phyloP scores from a whole-genome alignment of 37 sponge, comb jelly and placozoan genomes.

The Petrosia ficiformis region DNA sequence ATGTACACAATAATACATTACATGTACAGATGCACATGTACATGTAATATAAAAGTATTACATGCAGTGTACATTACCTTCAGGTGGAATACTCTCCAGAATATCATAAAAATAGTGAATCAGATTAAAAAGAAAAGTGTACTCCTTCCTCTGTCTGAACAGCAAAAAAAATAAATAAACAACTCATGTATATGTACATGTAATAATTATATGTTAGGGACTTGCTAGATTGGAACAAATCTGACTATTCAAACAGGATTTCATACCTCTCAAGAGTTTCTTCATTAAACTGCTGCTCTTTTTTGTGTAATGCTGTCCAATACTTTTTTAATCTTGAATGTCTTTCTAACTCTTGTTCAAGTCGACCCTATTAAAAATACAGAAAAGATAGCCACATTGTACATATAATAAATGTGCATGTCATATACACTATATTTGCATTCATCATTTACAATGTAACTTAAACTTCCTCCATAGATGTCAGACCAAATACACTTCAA shows the following conservation, averaged over 20 bases:
- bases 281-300: constrained; percentile 62
- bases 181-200: constrained; percentile 6
- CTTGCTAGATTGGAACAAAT: too few species aligned
- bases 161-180: background rate
- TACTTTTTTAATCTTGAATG: constrained; percentile 68
- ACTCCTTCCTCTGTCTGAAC: constrained; percentile 47
- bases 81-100: constrained; percentile 10
- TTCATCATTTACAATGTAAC: too few species aligned
- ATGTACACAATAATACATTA: too few species aligned
- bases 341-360: constrained; percentile 61
- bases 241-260: background rate
- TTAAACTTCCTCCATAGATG: too few species aligned
- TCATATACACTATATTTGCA: too few species aligned
- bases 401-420: too few species aligned
- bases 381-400: background rate
- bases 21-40: background rate
- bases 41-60: too few species aligned
- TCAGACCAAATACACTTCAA: too few species aligned
- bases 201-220: too few species aligned
- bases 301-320: constrained; percentile 77
- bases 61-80: background rate
- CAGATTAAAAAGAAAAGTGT: constrained; percentile 62
- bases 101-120: constrained; percentile 78
- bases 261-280: constrained; percentile 44
- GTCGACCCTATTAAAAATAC: constrained; percentile 24